Evolutionary conservation across 1,140 invertebrate species (phyloP).

Genomic region (Zophobas atratus): DNA sequence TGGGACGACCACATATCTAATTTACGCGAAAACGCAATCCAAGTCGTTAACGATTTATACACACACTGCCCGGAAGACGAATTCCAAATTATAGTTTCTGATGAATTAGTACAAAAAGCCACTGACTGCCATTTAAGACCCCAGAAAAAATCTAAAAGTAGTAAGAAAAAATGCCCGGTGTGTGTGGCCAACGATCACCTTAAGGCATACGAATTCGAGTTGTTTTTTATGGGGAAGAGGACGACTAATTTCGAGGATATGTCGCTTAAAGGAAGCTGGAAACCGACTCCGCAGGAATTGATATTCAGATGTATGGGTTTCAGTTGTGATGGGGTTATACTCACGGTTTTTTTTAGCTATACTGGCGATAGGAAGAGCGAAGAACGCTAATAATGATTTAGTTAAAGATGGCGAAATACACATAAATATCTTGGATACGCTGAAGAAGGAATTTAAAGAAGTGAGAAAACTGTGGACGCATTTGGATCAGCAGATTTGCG

Average conservation of each 20-base stretch:
- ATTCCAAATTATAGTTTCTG: slow-evolving; percentile 55
- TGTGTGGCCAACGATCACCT: slow-evolving; percentile 72
- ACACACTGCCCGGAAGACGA: slow-evolving; percentile 50
- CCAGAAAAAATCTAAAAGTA: slow-evolving; percentile 56
- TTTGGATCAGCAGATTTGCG: slow-evolving; percentile 74
- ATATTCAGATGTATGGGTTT: slow-evolving; percentile 69
- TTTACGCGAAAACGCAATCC: background rate
- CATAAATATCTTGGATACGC: slow-evolving; percentile 72
- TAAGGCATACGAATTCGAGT: slow-evolving; percentile 72
- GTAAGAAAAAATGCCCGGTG: slow-evolving; percentile 66
- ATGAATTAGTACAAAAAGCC: slow-evolving; percentile 71
- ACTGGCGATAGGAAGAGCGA: slow-evolving; percentile 57
- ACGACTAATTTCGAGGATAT: slow-evolving; percentile 58
- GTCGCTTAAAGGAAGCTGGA: slow-evolving; percentile 68
- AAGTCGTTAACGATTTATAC: slow-evolving; percentile 34
- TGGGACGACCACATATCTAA: slow-evolving; percentile 36
- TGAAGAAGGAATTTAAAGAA: slow-evolving; percentile 80
- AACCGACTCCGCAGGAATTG: slow-evolving; percentile 71
- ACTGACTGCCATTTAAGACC: slow-evolving; percentile 79
- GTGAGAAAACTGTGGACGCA: slow-evolving; percentile 75
- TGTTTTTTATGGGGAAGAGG: slow-evolving; percentile 67
- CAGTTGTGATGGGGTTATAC: background rate
- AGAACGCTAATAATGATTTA: slow-evolving; percentile 61
- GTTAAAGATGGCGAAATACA: slow-evolving; percentile 72
- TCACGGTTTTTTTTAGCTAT: slow-evolving; percentile 58